Evolutionary conservation across 2,888 invertebrate species (phyloP), one percentile per base, ranked within the genome.

Genomic region (Branchellion lobata): DNA sequence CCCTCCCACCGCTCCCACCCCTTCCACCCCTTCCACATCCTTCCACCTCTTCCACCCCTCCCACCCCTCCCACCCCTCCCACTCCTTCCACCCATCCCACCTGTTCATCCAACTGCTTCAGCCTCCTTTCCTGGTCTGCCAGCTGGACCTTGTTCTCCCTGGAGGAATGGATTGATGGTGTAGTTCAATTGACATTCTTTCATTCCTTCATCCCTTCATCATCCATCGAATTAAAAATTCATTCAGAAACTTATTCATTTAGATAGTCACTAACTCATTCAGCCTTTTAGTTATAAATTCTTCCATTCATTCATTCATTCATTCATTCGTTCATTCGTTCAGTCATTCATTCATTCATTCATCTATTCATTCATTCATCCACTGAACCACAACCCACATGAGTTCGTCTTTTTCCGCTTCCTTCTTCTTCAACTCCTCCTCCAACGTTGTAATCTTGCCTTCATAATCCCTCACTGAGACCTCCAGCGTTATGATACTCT

Each of bases 31-130:
- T n/a, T n/a, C n/a, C n/a, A n/a, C n/a, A n/a, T n/a, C n/a, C n/a
- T n/a, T n/a, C n/a, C n/a, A n/a, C n/a, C n/a, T n/a, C 81, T 86
- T 87, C 76, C 86, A 86, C 65, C 83, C 84, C 21, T 87, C 81
- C 36, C 86, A 80, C 53, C 86, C 86, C 71, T 87, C 86, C 33
- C 85, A 80, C 8, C 82, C 82, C 3, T 85, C 68, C 11, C 86
- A 78, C 1, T 83, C 82, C 86, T 71, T 87, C 86, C 33, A 85
- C 80, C 8, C 82, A 82, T 8, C 85, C 68, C 11, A 87, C 78
- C 1, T 83, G 82, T 40, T 85, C 85, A 71, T 84, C 81, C 24
- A 86, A 81, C 47, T 85, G 83, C 74, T 84, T 83, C 5, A 85
- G 81, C 8, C 84, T 79, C 80, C 85, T 84, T 27, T 85, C 85